phyloP scores from a whole-genome alignment of 2,113 vertebrate genomes.

The Nesoenas mayeri region DNA sequence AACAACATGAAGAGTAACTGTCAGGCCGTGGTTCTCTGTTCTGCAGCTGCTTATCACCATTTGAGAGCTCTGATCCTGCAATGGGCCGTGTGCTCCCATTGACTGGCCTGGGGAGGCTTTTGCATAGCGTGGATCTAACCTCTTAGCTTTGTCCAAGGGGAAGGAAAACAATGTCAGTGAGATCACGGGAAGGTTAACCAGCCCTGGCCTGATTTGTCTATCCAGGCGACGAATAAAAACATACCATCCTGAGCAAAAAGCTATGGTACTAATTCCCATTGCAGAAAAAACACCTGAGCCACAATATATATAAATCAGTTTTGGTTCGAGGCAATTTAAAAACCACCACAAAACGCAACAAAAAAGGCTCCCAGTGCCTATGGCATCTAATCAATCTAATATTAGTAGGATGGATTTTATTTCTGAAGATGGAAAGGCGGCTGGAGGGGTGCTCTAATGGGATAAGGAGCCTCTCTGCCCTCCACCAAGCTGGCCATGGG shows the following conservation, averaged over 20 bases:
- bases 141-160: neutral
- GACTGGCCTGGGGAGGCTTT: neutral
- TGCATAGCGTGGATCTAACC: neutral
- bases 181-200: neutral
- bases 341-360: neutral
- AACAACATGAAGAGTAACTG: neutral
- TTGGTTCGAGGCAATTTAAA: neutral
- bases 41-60: neutral
- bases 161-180: neutral
- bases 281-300: neutral
- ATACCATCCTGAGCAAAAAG: constrained; percentile 1
- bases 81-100: neutral
- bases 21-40: neutral
- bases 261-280: neutral
- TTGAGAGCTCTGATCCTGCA: neutral
- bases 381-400: constrained; percentile 60
- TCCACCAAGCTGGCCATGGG: neutral
- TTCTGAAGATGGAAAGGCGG: constrained; percentile 26
- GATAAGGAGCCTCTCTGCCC: neutral
- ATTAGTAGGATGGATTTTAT: constrained; percentile 52
- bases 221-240: neutral
- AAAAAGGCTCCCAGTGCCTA: neutral
- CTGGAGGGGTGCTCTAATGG: constrained; percentile 16
- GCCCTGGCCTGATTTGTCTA: neutral
- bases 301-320: constrained; percentile 21